These are phyloP conservation scores for Ormyrus nitidulus DNA, from an alignment of 2,888 invertebrate species.

Conservation along the genomic window DNA sequence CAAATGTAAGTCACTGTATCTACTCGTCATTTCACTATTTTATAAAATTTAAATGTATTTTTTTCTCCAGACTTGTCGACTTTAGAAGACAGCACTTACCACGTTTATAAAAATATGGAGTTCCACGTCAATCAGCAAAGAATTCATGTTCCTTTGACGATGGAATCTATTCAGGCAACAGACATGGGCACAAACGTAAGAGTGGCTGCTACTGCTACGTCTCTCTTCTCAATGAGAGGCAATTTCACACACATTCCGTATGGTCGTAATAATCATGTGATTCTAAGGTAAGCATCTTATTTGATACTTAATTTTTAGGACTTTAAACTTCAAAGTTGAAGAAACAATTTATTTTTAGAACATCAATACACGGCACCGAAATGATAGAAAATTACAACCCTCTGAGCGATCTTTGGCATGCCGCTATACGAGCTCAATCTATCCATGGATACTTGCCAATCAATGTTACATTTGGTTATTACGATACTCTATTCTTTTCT, in stretches of 20 bases:
- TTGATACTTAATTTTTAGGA: not conserved
- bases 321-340: not conserved
- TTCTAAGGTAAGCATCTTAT: slow-evolving; percentile 81
- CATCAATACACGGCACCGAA: slow-evolving; percentile 77
- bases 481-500: slow-evolving; percentile 68
- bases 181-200: slow-evolving; percentile 80
- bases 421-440: slow-evolving; percentile 82
- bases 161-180: slow-evolving; percentile 78
- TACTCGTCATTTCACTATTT: not conserved
- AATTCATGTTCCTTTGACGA: slow-evolving; percentile 78
- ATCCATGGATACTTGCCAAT: slow-evolving; percentile 82
- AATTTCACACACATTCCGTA: slow-evolving; percentile 81
- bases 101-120: slow-evolving; percentile 71
- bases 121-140: slow-evolving; percentile 77
- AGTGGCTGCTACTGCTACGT: slow-evolving; percentile 77
- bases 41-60: not conserved
- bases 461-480: slow-evolving; percentile 74
- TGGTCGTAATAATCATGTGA: slow-evolving; percentile 78
- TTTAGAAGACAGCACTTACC: slow-evolving; percentile 67
- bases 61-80: slow-evolving; percentile 64
- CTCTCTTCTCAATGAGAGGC: slow-evolving; percentile 82
- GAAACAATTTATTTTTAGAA: slow-evolving; percentile 68
- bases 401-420: slow-evolving; percentile 80
- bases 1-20: slow-evolving; percentile 77
- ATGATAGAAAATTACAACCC: slow-evolving; percentile 79